Evolutionary conservation across 2,113 vertebrate species (phyloP), one percentile per base, ranked within the genome.

Genomic region (Indicator indicator): DNA sequence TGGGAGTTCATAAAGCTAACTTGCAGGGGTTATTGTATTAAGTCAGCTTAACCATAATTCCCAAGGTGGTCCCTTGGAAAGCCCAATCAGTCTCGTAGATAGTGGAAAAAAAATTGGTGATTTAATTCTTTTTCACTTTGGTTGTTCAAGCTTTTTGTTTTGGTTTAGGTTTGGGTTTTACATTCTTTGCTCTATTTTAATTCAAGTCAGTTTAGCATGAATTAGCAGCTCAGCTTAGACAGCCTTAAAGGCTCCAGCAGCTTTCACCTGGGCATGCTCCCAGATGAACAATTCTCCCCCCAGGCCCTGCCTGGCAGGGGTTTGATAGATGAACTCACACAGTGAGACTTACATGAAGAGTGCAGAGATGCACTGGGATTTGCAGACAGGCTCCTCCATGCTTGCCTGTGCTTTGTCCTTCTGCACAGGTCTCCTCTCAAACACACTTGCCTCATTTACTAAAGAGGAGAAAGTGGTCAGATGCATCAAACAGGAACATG

Each of bases 381-480:
- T 68, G 33, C 40, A n/a, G 9, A 40, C 6, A 9, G 14, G 7
- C 27, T 64, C 23, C 42, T 69, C 27, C 0, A 2, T 2, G 1
- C 48, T 62, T 58, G 60, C 55, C 32, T 52, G 32, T 0, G 2
- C 44, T 75, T 59, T 42, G 58, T 32, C 38, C 58, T 85, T 58
- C 44, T 12, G 27, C 0, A 0, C 28, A 59, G 50, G 10, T 28
- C 23, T 48, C 42, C 62, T 48, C 50, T 33, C 36, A 52, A 46
- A 44, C 17, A 38, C 0, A 0, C 44, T 54, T 17, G 9, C 15
- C 24, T 9, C 5, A 1, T 40, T 69, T 59, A 30, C 62, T 67
- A 56, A 27, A 58, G 69, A 28, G 1, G 7, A 26, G 9, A n/a
- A 76, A 70, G 36, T 0, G 0, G 16, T 48, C 20, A 12, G 46